Evolutionary conservation across 2,113 vertebrate species (phyloP).

Genomic region (Ifrita kowaldi): DNA sequence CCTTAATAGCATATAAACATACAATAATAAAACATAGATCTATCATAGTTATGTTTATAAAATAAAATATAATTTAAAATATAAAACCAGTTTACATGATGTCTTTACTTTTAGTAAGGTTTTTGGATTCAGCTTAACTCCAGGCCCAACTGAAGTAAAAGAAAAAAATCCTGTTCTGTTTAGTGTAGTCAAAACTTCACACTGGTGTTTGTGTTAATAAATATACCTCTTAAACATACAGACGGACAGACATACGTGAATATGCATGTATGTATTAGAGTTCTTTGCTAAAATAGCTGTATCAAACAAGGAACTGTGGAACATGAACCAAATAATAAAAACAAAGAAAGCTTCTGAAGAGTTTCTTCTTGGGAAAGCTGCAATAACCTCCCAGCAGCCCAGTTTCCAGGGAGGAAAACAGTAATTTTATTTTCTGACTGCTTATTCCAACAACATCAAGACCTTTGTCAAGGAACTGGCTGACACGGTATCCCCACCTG

Average conservation of each 20-base stretch:
- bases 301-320: not conserved
- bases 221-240: not conserved
- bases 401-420: not conserved
- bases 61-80: not conserved
- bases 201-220: not conserved
- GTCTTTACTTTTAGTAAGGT: not conserved
- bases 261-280: not conserved
- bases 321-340: not conserved
- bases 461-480: not conserved
- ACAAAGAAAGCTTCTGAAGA: not conserved
- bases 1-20: not conserved
- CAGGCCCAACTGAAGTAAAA: not conserved
- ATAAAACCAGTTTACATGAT: not conserved
- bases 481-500: constrained; percentile 36
- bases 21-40: not conserved
- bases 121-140: not conserved
- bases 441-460: not conserved
- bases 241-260: not conserved
- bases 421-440: not conserved
- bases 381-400: not conserved
- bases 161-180: not conserved
- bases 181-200: not conserved
- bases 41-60: not conserved
- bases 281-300: not conserved
- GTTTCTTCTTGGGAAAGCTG: not conserved